Base-by-base conservation (phyloP, 2,113 vertebrate species). In the Syrrhaptes paradoxus region DNA sequence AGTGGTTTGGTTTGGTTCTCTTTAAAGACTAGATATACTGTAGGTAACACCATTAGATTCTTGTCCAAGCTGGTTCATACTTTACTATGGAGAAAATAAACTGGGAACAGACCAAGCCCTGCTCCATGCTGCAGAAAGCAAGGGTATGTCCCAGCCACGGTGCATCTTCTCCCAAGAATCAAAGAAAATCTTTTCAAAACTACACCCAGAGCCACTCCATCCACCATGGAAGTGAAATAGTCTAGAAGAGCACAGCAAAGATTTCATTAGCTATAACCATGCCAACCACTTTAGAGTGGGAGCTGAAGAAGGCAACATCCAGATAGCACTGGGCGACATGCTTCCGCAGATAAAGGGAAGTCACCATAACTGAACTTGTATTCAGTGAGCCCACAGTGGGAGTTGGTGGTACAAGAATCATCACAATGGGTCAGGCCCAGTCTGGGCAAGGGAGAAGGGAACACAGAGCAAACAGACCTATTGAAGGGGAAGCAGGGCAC, bases 141-240 rank as follows among this genome's bases (percentile, higher is more conserved):
- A 71, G 31, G 18, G 8, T 48, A 17, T 1, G 6, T 22, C 71
- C 24, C 36, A 84, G n/a, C 80, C 48, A 57, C 0, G 0, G 28
- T 17, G 15, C 20, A 32, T 49, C 41, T 54, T 65, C 36, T 59
- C 65, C 31, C 58, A 85, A 59, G n/a, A 61, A 36, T 59, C 19
- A 49, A 72, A 94, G 43, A 82, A 76, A 79, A 45, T 22, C 25
- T 77, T 75, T 20, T 24, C 36, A 34, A 77, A 83, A 29, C 61
- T 38, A 55, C 18, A 71, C 10, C 17, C 32, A 26, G 25, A 54
- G 58, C 31, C 36, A 65, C 29, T 38, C 55, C 38, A 59, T 54
- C 36, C 28, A 34, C n/a, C 38, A 22, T 0, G 0, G 43, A 87
- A 94, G 75, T 46, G 4, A 24, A 89, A 32, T 0, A 3, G 10